These are phyloP conservation scores for Indri indri DNA, from an alignment of 2,113 vertebrate genomes.

Conservation along the genomic window DNA sequence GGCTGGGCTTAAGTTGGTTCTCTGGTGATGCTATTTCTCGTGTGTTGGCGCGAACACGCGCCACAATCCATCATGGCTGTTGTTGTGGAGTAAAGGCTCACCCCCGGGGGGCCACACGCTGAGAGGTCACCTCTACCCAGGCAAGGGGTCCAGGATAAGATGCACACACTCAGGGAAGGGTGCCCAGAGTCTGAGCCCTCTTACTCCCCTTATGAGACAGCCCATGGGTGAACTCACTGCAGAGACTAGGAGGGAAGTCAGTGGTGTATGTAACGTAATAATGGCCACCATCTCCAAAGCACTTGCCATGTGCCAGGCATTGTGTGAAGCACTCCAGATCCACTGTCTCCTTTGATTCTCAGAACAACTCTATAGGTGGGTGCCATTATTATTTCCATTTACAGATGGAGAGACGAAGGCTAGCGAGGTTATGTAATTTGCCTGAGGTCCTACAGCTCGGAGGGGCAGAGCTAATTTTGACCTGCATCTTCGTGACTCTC, in stretches of 20 bases:
- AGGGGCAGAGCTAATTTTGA: background rate
- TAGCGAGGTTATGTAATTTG: background rate
- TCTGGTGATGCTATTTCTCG: constrained; percentile 74
- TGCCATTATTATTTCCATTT: background rate
- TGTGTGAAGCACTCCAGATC: background rate
- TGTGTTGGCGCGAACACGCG: constrained; percentile 35
- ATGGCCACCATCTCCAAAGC: background rate
- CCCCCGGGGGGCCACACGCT: background rate
- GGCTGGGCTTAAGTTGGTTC: constrained; percentile 73
- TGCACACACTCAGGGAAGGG: background rate
- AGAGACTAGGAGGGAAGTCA: background rate
- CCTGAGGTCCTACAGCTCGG: background rate
- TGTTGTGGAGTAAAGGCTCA: background rate
- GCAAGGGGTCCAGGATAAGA: background rate
- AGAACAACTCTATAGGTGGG: background rate
- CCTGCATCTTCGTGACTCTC: background rate
- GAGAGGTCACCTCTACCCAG: constrained; percentile 45
- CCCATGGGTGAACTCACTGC: background rate
- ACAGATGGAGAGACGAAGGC: background rate
- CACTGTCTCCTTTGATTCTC: background rate
- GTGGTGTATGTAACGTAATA: background rate
- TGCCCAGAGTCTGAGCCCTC: background rate
- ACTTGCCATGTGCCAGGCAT: background rate
- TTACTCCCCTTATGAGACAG: background rate
- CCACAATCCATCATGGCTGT: constrained; percentile 46